Conservation (phyloP, 2,888 invertebrate genomes). For the Eupsilia transversa region DNA sequence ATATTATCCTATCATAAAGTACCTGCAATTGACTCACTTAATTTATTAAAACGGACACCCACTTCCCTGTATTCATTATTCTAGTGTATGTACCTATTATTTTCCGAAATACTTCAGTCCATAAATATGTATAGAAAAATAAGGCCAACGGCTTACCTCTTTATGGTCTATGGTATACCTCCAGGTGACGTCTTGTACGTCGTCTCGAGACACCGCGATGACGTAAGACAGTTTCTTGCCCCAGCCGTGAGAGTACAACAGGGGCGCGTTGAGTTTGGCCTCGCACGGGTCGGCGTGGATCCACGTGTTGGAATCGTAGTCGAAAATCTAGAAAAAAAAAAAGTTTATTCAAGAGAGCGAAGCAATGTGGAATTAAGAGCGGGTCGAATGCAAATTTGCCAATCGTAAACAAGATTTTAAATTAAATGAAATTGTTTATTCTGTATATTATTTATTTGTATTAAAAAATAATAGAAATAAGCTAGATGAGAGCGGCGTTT, state of each 20-base stretch:
- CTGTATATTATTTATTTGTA: too few relatives aligned
- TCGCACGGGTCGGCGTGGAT: slow-evolving; percentile 99
- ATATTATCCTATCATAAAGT: too few relatives aligned
- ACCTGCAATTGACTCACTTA: too few relatives aligned
- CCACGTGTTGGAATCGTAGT: slow-evolving; percentile 94
- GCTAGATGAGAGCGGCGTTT: too few relatives aligned
- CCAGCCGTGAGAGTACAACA: slow-evolving; percentile 98
- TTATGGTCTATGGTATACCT: slow-evolving; percentile 90
- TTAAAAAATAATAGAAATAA: too few relatives aligned
- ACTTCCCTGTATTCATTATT: too few relatives aligned
- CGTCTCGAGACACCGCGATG: slow-evolving; percentile 96
- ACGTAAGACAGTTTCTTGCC: slow-evolving; percentile 96
- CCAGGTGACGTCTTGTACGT: slow-evolving; percentile 99
- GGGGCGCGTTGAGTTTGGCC: slow-evolving; percentile 95
- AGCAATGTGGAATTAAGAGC: background rate
- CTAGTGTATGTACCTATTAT: too few relatives aligned
- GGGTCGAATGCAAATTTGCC: background rate
- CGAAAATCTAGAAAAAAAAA: slow-evolving; percentile 92
- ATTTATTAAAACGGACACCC: too few relatives aligned
- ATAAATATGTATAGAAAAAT: background rate
- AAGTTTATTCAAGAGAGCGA: background rate
- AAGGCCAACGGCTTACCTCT: slow-evolving; percentile 3
- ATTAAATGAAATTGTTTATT: too few relatives aligned
- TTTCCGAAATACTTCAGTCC: background rate
- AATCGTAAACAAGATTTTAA: background rate